These are phyloP conservation scores for Epizoanthus scotinus DNA, from an alignment of 92 coral and sea anemone species.

Conservation along the genomic window DNA sequence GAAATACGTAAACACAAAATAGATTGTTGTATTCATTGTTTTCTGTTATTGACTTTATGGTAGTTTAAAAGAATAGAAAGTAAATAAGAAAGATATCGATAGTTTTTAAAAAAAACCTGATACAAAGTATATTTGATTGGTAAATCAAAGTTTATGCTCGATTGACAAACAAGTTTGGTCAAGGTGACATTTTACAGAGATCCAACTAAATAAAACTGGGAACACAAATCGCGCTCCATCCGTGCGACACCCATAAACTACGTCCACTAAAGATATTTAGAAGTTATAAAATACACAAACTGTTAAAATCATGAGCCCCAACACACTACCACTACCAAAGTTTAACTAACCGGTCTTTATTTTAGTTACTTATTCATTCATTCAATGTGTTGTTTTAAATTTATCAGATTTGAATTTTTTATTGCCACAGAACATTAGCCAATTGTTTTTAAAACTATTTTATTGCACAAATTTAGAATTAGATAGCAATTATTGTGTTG, in stretches of 20 bases:
- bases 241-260: not conserved
- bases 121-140: too few relatives aligned
- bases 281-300: not conserved
- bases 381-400: too few relatives aligned
- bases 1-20: not conserved
- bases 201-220: constrained; percentile 2
- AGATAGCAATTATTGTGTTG: constrained; percentile 29
- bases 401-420: not conserved
- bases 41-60: not conserved
- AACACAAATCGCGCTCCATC: constrained; percentile 22
- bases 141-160: not conserved
- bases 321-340: too few relatives aligned
- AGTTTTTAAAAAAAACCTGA: too few relatives aligned
- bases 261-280: not conserved
- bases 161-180: not conserved
- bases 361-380: too few relatives aligned
- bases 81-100: not conserved
- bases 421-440: constrained; percentile 12
- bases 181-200: constrained; percentile 8
- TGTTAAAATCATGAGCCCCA: not conserved
- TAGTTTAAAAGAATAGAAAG: not conserved
- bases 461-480: constrained; percentile 29
- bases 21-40: not conserved
- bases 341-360: too few relatives aligned
- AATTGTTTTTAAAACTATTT: constrained; percentile 22